Evolutionary conservation across 2,113 vertebrate species (phyloP), one percentile per base, ranked within the genome.

Genomic region (Erythrocebus patas): DNA sequence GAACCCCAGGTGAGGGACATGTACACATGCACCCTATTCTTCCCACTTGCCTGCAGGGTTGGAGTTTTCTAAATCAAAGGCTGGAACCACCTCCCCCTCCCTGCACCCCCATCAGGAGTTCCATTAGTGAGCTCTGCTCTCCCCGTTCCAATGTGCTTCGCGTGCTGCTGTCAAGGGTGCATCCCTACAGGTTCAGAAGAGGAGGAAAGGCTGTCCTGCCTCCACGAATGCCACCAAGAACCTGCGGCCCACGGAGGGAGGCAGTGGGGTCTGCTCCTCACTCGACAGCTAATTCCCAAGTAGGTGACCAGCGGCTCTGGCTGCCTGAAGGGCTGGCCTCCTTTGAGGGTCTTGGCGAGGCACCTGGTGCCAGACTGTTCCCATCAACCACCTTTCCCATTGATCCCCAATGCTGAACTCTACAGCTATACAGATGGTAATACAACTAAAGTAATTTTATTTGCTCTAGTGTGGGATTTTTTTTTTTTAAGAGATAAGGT

Each of bases 21-120:
- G 0, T 2, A 6, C 0, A 2, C 2, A 12, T 11, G 55, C 0
- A 0, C 6, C 23, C 8, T 22, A 0, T 0, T 38, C 18, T 8
- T 35, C 6, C 30, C 10, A 20, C 17, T 38, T 10, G 16, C 32
- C 61, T 4, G 8, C 17, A 32, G 2, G 68, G 4, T 35, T 30
- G 11, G 8, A 2, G 2, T 27, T 32, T 48, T 35, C 79, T 52
- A 30, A 68, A 43, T 2, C 25, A 17, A 57, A 61, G 59, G 64
- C 4, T 9, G 16, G 25, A n/a, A 92, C n/a, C 25, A 9, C 45
- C 25, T 17, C 8, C 30, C 8, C 17, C 22, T 4, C 2, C 40
- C 23, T 20, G 8, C 25, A 4, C 40, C 30, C 30, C 14, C 40
- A 6, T 3, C 66, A n/a, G 40, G 35, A 23, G 12, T 20, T 40